These are phyloP conservation scores for Vidua macroura DNA, from an alignment of 2,113 vertebrate species.

Conservation along the genomic window DNA sequence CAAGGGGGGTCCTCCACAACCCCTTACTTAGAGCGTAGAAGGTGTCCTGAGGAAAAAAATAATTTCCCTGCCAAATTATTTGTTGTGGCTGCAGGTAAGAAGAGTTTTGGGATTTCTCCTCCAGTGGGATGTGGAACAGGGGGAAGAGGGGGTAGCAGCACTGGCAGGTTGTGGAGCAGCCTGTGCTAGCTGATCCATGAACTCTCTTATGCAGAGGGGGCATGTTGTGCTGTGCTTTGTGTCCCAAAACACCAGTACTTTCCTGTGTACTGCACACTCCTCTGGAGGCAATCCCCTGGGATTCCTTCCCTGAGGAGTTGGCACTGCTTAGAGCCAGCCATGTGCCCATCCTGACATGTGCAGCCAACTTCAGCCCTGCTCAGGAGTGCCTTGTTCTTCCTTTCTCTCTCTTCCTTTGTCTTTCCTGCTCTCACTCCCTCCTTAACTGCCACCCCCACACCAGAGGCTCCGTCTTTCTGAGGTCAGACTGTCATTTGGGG, in stretches of 20 bases:
- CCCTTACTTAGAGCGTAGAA: background rate
- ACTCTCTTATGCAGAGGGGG: accelerated
- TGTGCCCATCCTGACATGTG: background rate
- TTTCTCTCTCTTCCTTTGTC: conserved; percentile 47
- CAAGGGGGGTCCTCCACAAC: background rate
- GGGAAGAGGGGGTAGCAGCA: background rate
- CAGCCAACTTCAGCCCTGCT: background rate
- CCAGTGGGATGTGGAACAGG: background rate
- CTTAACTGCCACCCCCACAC: background rate
- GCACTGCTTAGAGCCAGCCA: background rate
- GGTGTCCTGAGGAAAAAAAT: background rate
- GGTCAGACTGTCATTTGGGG: background rate
- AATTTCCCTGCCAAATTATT: background rate
- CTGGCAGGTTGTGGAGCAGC: background rate
- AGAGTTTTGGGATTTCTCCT: background rate
- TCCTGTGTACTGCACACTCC: background rate
- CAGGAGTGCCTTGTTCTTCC: background rate
- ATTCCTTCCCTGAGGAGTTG: background rate
- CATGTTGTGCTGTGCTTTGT: background rate
- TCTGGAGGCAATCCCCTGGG: background rate
- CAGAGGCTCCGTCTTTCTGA: background rate
- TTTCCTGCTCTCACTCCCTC: background rate
- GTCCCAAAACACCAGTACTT: background rate
- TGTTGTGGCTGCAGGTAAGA: background rate
- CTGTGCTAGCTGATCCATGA: background rate